Evolutionary conservation across 2,113 vertebrate species (phyloP), one percentile per base, ranked within the genome.

Genomic region (Daboia siamensis): DNA sequence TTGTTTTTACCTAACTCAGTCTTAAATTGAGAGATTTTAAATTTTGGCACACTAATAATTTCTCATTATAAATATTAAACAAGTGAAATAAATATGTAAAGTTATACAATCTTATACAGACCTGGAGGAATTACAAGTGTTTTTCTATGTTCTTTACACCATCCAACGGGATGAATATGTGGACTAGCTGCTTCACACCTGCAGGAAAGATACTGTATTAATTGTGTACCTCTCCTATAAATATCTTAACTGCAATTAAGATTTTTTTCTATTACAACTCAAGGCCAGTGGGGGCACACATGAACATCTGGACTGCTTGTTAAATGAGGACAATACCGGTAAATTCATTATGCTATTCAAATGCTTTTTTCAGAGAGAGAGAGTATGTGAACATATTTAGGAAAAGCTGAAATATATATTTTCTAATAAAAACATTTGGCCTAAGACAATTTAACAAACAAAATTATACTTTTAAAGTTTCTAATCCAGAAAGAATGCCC

Each of bases 151-250:
- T 98, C 98, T 95, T 98, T 98, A 96, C 98, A 98, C 98, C 98
- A 98, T 64, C 98, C 98, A 89, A 98, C 97, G 0, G 98, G 98
- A 95, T 98, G 98, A 93, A 98, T 98, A 93, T 98, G 98, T 54
- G 98, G 98, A 93, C 98, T 98, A 29, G 98, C 98, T 52, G 98
- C 98, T 95, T 98, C 98, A 96, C 98, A 98, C 98, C 98, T 98
- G 93, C 13, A 95, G 86, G 52, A 29, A 29, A 95, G 26, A 94
- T 12, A 87, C 0, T 9, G 2, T 21, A 5, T 91, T 23, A 51
- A 7, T 80, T 44, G 85, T 51, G 4, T 44, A 20, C 46, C 52
- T 11, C 33, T 89, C 55, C 74, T 52, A 11, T 90, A 89, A 93
- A 94, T 21, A 11, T 2, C 92, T 59, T 56, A 94, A 90, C 92